Evolutionary conservation across 2,797 vertebrate genomes (phyloP).

Genomic region (Falco cherrug): DNA sequence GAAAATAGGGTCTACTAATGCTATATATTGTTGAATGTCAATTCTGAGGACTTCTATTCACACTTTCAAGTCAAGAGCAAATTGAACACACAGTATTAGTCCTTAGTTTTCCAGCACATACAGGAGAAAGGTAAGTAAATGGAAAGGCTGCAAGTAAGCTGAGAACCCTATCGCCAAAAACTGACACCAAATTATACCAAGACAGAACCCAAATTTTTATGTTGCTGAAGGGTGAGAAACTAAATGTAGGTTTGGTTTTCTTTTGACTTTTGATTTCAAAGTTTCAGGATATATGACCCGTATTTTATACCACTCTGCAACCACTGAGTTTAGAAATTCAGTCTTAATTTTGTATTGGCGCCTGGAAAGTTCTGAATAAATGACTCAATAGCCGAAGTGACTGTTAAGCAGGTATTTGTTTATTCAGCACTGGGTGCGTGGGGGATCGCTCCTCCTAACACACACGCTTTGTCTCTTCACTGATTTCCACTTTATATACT

Average conservation of each 20-base stretch:
- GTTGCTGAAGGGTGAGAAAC: not conserved
- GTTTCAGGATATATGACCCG: not conserved
- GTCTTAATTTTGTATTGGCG: not conserved
- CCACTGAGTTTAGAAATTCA: not conserved
- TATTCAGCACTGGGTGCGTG: too few relatives aligned
- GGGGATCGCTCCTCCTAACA: too few relatives aligned
- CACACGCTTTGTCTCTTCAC: too few relatives aligned
- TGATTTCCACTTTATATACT: too few relatives aligned
- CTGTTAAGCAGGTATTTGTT: too few relatives aligned
- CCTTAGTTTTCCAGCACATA: not conserved
- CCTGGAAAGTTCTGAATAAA: too few relatives aligned
- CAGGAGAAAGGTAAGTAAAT: not conserved
- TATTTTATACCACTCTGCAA: not conserved
- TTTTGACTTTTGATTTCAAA: not conserved
- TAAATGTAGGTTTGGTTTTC: not conserved
- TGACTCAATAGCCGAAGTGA: too few relatives aligned
- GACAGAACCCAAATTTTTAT: not conserved
- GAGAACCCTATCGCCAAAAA: not conserved
- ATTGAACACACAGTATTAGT: not conserved
- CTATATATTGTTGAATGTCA: not conserved
- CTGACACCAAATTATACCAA: not conserved
- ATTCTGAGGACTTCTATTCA: not conserved
- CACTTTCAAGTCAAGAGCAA: not conserved
- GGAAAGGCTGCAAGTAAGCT: not conserved
- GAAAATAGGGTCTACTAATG: not conserved